Conservation (phyloP, 2,888 invertebrate species). For the Incurvaria masculella region DNA sequence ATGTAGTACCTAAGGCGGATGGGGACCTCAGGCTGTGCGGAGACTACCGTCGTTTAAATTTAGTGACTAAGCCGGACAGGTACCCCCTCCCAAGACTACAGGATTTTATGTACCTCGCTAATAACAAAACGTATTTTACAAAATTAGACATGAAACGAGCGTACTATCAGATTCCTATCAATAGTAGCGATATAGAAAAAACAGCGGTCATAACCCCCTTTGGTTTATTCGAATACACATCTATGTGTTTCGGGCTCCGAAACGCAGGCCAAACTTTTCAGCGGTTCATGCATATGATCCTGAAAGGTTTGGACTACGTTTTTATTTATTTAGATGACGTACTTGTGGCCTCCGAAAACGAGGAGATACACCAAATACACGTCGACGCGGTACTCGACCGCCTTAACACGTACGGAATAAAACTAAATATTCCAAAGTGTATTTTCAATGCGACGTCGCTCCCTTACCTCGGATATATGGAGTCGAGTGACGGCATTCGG, state of each 20-base stretch:
- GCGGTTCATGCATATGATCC: conserved; percentile 19
- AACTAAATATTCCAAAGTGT: conserved; percentile 14
- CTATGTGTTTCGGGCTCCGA: conserved; percentile 25
- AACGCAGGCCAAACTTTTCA: conserved; percentile 27
- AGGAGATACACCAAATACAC: conserved; percentile 11
- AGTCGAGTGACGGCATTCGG: conserved; percentile 62
- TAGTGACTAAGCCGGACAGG: conserved; percentile 23
- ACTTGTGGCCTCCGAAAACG: conserved; percentile 16
- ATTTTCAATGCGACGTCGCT: conserved; percentile 7
- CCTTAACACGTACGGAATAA: conserved; percentile 12
- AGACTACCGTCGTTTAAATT: conserved; percentile 28
- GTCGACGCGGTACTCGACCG: conserved; percentile 11
- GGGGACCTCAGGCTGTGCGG: conserved; percentile 21
- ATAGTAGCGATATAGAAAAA: conserved; percentile 27
- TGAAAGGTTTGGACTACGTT: conserved; percentile 17
- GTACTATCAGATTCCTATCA: conserved; percentile 28
- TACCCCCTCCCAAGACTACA: conserved; percentile 23
- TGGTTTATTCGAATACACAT: conserved; percentile 22
- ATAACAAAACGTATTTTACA: conserved; percentile 18
- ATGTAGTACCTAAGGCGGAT: conserved; percentile 15
- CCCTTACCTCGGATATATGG: conserved; percentile 57
- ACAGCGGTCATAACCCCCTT: conserved; percentile 27
- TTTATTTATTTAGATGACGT: conserved; percentile 23
- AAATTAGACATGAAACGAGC: conserved; percentile 23
- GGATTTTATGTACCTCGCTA: conserved; percentile 18